Evolutionary conservation across 2,888 invertebrate species (phyloP).

Genomic region (Biston stratarius): DNA sequence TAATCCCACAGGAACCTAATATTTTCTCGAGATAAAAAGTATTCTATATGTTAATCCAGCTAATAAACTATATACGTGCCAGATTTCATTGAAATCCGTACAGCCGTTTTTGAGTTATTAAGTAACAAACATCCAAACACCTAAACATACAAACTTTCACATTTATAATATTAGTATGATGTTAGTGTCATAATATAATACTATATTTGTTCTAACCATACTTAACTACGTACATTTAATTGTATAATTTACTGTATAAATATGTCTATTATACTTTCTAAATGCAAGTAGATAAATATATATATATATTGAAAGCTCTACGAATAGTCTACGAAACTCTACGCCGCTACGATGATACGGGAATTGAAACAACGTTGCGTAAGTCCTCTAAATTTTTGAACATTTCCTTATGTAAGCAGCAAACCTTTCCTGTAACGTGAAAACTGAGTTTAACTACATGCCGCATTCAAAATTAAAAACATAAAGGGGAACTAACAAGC

Average conservation of each 20-base stretch:
- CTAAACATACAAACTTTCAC: no score
- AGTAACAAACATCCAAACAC: no score
- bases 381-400: slow-evolving; percentile 30
- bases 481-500: neutral
- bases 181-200: no score
- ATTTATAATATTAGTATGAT: no score
- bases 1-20: no score
- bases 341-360: slow-evolving; percentile 33
- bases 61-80: no score
- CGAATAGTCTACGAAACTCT: slow-evolving; percentile 36
- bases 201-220: neutral
- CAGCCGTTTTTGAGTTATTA: no score
- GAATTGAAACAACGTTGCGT: slow-evolving; percentile 29
- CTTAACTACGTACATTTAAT: no score
- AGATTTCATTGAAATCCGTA: no score
- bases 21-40: no score
- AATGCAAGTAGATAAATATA: neutral
- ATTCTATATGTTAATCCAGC: no score
- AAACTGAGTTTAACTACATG: slow-evolving; percentile 16
- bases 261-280: neutral
- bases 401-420: slow-evolving; percentile 18
- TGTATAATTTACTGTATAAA: no score
- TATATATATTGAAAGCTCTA: slow-evolving; percentile 16
- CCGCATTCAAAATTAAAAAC: slow-evolving; percentile 15
- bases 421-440: slow-evolving; percentile 1